Evolutionary conservation across 2,888 invertebrate species (phyloP).

Genomic region (Anaspis maculata): DNA sequence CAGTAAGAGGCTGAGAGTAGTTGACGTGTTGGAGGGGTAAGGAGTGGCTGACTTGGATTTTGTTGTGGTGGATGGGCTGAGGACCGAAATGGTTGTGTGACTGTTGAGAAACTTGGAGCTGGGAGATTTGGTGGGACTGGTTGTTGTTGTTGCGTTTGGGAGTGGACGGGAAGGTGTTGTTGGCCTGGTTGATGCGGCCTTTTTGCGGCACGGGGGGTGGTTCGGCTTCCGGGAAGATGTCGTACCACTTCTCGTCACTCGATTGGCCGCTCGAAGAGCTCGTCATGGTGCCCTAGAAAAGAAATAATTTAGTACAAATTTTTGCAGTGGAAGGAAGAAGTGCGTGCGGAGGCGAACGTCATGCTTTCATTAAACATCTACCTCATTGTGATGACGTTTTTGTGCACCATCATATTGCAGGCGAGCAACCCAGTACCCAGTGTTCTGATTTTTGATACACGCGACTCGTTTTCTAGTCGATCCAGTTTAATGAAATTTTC

Average conservation of each 20-base stretch:
- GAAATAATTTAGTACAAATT: conserved; percentile 18
- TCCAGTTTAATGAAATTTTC: too few species aligned
- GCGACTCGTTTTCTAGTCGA: too few species aligned
- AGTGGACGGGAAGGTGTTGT: conserved; percentile 38
- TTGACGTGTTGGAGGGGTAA: conserved; percentile 40
- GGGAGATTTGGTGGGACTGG: conserved; percentile 29
- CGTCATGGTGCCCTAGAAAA: conserved; percentile 50
- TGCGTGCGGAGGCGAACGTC: too few species aligned
- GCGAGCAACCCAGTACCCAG: too few species aligned
- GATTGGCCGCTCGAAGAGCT: conserved; percentile 57
- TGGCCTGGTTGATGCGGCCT: conserved; percentile 19
- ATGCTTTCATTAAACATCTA: too few species aligned
- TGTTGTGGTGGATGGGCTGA: conserved; percentile 37
- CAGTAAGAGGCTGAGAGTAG: conserved; percentile 38
- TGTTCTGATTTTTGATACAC: too few species aligned
- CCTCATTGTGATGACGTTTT: too few species aligned
- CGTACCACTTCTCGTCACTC: conserved; percentile 58
- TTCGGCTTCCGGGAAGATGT: conserved; percentile 44
- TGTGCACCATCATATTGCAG: too few species aligned
- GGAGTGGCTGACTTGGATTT: conserved; percentile 42
- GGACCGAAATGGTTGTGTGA: conserved; percentile 36
- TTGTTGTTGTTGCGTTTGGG: conserved; percentile 35
- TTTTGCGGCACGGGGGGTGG: conserved; percentile 47
- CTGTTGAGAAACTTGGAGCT: conserved; percentile 27
- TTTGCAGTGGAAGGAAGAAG: too few species aligned